phyloP scores from a whole-genome alignment of 2,797 vertebrate species.

The Phataginus tricuspis region DNA sequence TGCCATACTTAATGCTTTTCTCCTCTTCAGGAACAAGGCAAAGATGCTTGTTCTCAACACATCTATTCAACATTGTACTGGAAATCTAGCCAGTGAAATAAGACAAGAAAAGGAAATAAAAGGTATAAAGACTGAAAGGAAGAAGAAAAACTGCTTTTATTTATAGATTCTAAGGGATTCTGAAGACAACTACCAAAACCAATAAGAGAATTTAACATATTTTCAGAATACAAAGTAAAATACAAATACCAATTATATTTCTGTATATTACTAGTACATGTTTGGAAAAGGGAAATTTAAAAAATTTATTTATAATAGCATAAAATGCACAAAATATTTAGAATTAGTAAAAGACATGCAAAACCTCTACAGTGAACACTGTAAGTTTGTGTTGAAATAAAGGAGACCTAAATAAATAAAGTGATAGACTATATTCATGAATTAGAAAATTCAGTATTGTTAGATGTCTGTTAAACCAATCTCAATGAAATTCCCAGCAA shows the following conservation, averaged over 20 bases:
- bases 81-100: not conserved
- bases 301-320: not conserved
- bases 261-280: not conserved
- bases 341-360: not conserved
- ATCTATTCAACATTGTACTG: not conserved
- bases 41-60: not conserved
- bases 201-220: slow-evolving; percentile 1
- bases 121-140: not conserved
- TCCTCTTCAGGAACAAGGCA: not conserved
- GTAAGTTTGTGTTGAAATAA: slow-evolving; percentile 14
- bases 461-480: not conserved
- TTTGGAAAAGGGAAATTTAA: not conserved
- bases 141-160: slow-evolving; percentile 34
- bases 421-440: not conserved
- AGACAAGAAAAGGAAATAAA: slow-evolving; percentile 47
- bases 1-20: not conserved
- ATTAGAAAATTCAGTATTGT: not conserved
- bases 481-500: not conserved
- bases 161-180: not conserved
- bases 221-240: not conserved
- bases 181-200: not conserved
- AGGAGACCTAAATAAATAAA: not conserved
- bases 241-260: slow-evolving; percentile 20
- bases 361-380: not conserved
- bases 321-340: not conserved